These are phyloP conservation scores for Acronicta alni DNA, from an alignment of 2,888 invertebrate species.

Conservation along the genomic window DNA sequence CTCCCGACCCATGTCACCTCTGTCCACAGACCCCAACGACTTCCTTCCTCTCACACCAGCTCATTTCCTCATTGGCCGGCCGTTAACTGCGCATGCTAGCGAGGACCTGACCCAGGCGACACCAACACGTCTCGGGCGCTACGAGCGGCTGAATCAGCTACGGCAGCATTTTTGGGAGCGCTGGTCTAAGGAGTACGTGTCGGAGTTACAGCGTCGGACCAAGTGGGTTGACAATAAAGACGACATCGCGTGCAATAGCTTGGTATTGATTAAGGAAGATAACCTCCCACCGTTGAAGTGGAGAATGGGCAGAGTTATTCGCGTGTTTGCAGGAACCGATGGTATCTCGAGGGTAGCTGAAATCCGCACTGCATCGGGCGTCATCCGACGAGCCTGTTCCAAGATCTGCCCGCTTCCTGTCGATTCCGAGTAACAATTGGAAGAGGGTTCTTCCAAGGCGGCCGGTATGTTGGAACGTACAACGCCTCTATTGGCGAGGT, in stretches of 20 bases:
- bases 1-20: too few species aligned
- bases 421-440: background rate
- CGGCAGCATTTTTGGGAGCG: slow-evolving; percentile 12
- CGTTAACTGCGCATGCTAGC: too few species aligned
- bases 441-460: slow-evolving; percentile 9
- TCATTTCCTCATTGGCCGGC: background rate
- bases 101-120: too few species aligned
- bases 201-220: slow-evolving; percentile 1
- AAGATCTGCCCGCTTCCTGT: slow-evolving; percentile 6
- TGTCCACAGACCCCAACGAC: background rate
- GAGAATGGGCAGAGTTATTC: slow-evolving; percentile 5
- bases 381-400: slow-evolving; percentile 1
- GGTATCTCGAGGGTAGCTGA: slow-evolving; percentile 6
- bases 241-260: too few species aligned
- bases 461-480: slow-evolving; percentile 1
- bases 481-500: background rate
- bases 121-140: too few species aligned
- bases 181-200: slow-evolving; percentile 13
- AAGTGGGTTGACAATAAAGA: background rate
- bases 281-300: slow-evolving; percentile 6
- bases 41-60: background rate
- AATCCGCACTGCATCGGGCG: background rate
- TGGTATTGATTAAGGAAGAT: background rate
- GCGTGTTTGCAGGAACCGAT: slow-evolving; percentile 8
- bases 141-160: slow-evolving; percentile 5